phyloP scores from a whole-genome alignment of 2,113 vertebrate species.

The Circaetus gallicus region DNA sequence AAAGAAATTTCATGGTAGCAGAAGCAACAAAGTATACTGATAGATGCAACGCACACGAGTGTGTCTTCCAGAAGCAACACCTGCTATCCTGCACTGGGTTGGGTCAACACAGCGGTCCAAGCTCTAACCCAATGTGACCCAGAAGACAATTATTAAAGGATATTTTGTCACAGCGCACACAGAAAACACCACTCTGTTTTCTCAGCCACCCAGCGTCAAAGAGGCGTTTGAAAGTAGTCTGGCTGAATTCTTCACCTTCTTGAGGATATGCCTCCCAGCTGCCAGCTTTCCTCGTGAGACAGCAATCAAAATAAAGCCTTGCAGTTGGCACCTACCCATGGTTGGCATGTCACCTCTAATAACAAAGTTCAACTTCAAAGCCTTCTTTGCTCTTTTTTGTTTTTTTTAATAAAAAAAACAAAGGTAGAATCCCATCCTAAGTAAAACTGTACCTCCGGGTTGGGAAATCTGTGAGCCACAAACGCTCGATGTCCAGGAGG shows the following conservation, averaged over 20 bases:
- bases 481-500: not conserved
- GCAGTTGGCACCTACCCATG: not conserved
- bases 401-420: no score
- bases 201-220: conserved; percentile 39
- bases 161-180: not conserved
- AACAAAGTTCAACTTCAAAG: conserved; percentile 28
- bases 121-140: not conserved
- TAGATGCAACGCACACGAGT: accelerated
- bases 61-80: not conserved
- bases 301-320: conserved; percentile 39
- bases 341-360: conserved; percentile 30
- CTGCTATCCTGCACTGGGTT: not conserved
- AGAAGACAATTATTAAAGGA: not conserved
- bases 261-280: conserved; percentile 3
- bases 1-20: not conserved
- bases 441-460: not conserved
- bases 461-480: not conserved
- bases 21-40: not conserved
- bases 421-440: not conserved
- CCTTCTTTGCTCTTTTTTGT: not conserved
- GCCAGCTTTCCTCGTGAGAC: conserved; percentile 36
- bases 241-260: conserved; percentile 16
- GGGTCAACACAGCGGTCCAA: accelerated
- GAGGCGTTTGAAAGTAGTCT: conserved; percentile 16
- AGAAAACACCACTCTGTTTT: not conserved